Conservation (phyloP, 1,140 invertebrate genomes). For the Thereuonema tuberculata region DNA sequence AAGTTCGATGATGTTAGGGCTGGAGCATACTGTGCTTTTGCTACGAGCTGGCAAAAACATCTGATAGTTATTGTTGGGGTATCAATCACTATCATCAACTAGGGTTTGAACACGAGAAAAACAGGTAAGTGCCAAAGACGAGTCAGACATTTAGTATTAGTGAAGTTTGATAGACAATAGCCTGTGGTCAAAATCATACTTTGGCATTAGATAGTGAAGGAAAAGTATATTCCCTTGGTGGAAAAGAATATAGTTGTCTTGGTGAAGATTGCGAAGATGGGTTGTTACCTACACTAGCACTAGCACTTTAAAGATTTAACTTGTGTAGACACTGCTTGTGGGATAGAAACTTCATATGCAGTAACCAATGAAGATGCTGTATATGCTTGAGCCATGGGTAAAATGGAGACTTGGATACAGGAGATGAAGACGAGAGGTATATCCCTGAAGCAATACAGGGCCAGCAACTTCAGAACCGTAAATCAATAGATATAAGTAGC, state of each 20-base stretch:
- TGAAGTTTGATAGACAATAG: constrained; percentile 34
- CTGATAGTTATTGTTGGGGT: constrained; percentile 70
- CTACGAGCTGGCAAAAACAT: constrained; percentile 47
- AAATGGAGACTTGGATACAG: too few relatives aligned
- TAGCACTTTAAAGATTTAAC: constrained; percentile 44
- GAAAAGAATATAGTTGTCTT: constrained; percentile 77
- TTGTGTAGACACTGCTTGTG: constrained; percentile 55
- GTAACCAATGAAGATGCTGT: constrained; percentile 43
- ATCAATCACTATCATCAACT: constrained; percentile 88
- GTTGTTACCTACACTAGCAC: constrained; percentile 45
- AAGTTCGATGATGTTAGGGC: constrained; percentile 67
- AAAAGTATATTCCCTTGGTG: constrained; percentile 57
- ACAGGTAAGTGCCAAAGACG: neutral
- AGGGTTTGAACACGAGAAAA: constrained; percentile 40
- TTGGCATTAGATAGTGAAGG: constrained; percentile 52
- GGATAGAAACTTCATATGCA: constrained; percentile 69
- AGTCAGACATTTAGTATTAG: neutral
- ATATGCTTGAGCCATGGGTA: too few relatives aligned
- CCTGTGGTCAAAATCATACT: constrained; percentile 71
- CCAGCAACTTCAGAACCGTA: too few relatives aligned
- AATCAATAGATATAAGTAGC: too few relatives aligned
- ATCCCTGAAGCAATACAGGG: too few relatives aligned
- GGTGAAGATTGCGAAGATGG: constrained; percentile 47
- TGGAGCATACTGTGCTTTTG: constrained; percentile 66
- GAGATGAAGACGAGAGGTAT: too few relatives aligned